Percentiles rank a stretch among this genome's conserved stretches.
phyloP scores from a whole-genome alignment of 2,888 invertebrate species.

The Stegana nigrithorax region DNA sequence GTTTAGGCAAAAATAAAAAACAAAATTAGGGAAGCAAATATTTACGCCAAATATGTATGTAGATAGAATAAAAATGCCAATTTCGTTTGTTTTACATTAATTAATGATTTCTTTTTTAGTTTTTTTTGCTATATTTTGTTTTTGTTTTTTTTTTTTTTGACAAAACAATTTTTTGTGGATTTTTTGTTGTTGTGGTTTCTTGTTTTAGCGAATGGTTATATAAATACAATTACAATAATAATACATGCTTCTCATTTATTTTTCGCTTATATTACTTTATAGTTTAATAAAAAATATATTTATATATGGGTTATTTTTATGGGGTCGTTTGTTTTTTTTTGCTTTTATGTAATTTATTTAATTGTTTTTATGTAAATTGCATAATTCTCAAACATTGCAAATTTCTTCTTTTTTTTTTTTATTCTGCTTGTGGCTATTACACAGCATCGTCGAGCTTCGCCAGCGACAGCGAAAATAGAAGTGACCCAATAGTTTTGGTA shows the following conservation, averaged over 20 bases:
- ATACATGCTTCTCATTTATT: background rate
- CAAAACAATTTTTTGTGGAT: background rate
- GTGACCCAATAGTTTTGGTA: background rate
- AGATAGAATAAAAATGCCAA: constrained; percentile 14
- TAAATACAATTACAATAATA: background rate
- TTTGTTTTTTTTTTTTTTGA: background rate
- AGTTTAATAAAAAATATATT: background rate
- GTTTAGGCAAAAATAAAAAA: background rate
- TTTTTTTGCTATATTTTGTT: background rate
- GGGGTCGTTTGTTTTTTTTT: constrained; percentile 33
- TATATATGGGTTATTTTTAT: background rate
- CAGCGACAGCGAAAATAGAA: too few species aligned
- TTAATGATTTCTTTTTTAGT: background rate
- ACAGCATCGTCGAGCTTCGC: too few species aligned
- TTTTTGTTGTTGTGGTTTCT: background rate
- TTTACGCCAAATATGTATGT: background rate
- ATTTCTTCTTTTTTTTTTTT: background rate
- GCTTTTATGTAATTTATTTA: background rate
- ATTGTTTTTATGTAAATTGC: background rate
- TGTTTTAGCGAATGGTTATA: background rate
- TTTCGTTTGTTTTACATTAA: background rate
- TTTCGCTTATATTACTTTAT: too few species aligned
- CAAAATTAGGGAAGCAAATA: background rate
- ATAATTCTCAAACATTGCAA: too few species aligned
- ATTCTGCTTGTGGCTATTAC: too few species aligned